Conservation (phyloP, 2,797 vertebrate genomes). For the Anolis apletophallus region DNA sequence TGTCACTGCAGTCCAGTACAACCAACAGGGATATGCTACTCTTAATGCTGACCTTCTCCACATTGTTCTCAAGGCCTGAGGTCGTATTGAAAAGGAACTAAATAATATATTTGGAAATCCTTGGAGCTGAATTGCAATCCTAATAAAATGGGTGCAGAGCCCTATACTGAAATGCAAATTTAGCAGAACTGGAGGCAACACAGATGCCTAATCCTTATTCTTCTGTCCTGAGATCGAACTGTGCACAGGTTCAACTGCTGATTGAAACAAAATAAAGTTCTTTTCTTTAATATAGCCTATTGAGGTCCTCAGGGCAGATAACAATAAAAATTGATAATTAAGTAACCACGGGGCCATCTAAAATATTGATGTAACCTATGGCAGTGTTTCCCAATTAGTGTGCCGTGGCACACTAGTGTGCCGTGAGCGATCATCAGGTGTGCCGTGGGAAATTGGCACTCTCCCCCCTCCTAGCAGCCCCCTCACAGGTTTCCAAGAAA, state of each 20-base stretch:
- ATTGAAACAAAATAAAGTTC: neutral
- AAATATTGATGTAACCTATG: neutral
- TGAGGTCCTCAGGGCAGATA: neutral
- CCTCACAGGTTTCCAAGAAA: too few species aligned
- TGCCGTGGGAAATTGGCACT: too few species aligned
- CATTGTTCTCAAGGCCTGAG: neutral
- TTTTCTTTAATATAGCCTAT: neutral
- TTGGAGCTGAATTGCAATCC: neutral
- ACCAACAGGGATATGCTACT: neutral
- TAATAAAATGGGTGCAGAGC: neutral
- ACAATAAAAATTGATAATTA: neutral
- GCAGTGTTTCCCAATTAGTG: too few species aligned
- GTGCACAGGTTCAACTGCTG: neutral
- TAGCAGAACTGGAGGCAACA: neutral
- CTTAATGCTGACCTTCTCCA: neutral
- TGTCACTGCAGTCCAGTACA: neutral
- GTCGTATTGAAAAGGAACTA: neutral
- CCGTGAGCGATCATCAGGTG: too few species aligned
- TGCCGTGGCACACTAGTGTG: too few species aligned
- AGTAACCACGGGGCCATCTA: neutral
- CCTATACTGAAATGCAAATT: neutral
- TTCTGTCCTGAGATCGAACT: neutral
- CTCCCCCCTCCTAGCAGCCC: too few species aligned
- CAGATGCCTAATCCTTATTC: neutral
- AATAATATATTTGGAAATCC: neutral